Base-by-base conservation (phyloP, 2,113 vertebrate genomes). In the Psilopsiagon aurifrons region DNA sequence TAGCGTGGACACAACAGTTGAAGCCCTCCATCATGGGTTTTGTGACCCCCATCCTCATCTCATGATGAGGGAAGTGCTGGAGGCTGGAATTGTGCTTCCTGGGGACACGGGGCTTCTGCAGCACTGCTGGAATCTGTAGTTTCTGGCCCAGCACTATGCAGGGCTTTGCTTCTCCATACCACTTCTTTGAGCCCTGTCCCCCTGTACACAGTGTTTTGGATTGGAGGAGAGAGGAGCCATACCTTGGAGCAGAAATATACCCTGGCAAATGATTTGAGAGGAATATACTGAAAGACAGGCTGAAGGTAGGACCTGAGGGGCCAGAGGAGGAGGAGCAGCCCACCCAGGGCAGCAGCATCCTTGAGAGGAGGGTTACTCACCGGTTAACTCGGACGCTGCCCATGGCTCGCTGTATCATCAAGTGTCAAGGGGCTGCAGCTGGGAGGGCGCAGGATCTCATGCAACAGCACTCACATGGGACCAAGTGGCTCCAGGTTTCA, bases 371-470 rank as follows among this genome's bases (percentile, higher is more conserved):
- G 6, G 9, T 44, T 77, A 96, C 96, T 97, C 89, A 97, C 97
- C 97, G 85, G 90, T 97, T 97, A 73, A 97, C 95, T 70, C 97
- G 93, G 70, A 97, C n/a, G 1, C 97, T 97, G 93, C 97, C 97
- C 97, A 97, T 97, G 85, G 95, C 94, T 97, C 11, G 16, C 78
- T 96, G 94, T 82, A 93, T 93, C 97, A 96, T 92, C 86, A 22
- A 93, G 43, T 66, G 81, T 76, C 62, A 92, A 84, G 78, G 66
- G 77, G 54, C 79, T 6, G 57, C 10, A 88, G 92, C 86, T 94
- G 92, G 75, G 35, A 37, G 80, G 64, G 52, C 12, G 6, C 63
- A 3, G 81, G 63, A 29, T 43, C 84, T 94, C 93, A 94, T 77
- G 85, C 90, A 90, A 83, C 63, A 54, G 71, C 86, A 74, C 71